Conservation (phyloP, 2,888 invertebrate species). For the Catotricha subobsoleta region DNA sequence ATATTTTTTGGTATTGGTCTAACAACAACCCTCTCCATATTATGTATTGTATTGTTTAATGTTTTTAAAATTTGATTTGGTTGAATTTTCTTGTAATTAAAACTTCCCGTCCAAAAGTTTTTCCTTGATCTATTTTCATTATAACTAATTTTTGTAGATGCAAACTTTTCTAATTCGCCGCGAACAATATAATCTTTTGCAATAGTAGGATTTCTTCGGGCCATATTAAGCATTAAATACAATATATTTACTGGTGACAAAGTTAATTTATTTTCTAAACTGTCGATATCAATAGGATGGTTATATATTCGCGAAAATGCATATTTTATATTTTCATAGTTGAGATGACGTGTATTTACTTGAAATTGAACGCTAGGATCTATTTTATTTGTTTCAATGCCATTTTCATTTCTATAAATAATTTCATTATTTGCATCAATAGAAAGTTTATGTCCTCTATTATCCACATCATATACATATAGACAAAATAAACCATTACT, state of each 20-base stretch:
- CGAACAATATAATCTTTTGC: not conserved
- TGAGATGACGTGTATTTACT: not conserved
- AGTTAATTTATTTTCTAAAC: not conserved
- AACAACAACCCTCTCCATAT: not conserved
- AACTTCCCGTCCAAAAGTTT: not conserved
- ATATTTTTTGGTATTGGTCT: not conserved
- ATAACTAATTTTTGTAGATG: not conserved
- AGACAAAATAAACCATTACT: not conserved
- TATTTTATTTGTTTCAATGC: not conserved
- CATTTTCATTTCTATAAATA: not conserved
- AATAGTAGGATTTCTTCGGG: not conserved
- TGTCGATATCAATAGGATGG: not conserved
- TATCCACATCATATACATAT: not conserved
- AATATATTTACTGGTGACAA: not conserved
- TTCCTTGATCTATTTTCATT: not conserved
- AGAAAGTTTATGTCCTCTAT: not conserved
- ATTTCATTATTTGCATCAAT: not conserved
- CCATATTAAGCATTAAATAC: not conserved
- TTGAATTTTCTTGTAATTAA: not conserved
- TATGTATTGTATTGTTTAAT: not conserved
- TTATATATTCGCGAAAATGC: not conserved
- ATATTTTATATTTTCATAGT: not conserved
- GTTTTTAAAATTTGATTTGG: not conserved
- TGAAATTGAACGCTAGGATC: not conserved
- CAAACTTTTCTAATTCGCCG: not conserved